Base-by-base conservation (phyloP, 2,888 invertebrate species). In the Oxyteleia sp. region DNA sequence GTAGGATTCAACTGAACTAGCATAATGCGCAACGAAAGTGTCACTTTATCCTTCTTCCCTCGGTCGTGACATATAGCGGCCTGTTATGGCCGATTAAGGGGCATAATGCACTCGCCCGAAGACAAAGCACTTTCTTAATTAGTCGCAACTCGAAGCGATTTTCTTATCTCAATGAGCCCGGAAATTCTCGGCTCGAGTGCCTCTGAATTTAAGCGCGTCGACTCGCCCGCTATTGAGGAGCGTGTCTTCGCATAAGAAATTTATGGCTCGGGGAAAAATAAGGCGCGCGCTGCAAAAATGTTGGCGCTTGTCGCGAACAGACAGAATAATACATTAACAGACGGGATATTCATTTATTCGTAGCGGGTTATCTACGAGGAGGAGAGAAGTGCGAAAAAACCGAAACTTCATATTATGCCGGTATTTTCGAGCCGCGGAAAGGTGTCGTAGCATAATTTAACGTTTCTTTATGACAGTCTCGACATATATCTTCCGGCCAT, bases 121-220 rank as follows among this genome's bases (percentile, higher is more conserved):
- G 45, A 63, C 38, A 53, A 55, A 74, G 47, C 53, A 55, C 43
- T 63, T 61, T 51, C 72, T 72, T 72, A 61, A 72, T 72, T 72
- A 61, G 53, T 47, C 16, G 29, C 29, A 43, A 43, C 63, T 61
- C 35, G 53, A 45, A 74, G 43, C 63, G 43, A 64, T 74, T 55
- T 32, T 55, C 63, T 63, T 74, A 74, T 74, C 63, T 53, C 45
- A 32, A 55, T 32, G 38, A 69, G 49, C 5, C 8, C 32, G 32
- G n/a, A n/a, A 32, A 26, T 26, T 29, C 41, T 18, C 47, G 10
- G 47, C 43, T 49, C 2, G 29, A 16, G 15, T 26, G 16, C n/a
- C 29, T 7, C 5, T 35, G 32, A 35, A 64, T 63, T 29, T 23
- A 43, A 61, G 61, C 23, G n/a, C 35, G 59, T 8, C 59, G 15